Evolutionary conservation across 2,888 invertebrate species (phyloP).

Genomic region (Dendrolimus houi): DNA sequence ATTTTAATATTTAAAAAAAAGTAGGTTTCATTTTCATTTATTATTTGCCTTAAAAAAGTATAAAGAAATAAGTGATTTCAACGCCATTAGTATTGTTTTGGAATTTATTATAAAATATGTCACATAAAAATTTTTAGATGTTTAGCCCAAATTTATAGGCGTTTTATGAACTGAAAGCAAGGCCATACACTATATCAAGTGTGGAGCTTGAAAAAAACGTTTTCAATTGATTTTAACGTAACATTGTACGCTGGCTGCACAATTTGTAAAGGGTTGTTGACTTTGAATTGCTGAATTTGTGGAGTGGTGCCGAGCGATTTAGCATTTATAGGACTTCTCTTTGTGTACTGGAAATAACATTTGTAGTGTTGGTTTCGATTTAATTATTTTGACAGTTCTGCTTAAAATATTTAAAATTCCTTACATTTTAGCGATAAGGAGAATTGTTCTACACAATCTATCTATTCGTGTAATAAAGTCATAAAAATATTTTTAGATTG

Average conservation of each 20-base stretch:
- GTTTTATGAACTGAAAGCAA: too few relatives aligned
- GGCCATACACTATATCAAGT: slow-evolving; percentile 11
- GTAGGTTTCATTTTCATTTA: too few relatives aligned
- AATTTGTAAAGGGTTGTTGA: neutral
- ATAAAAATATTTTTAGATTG: neutral
- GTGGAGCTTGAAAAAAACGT: slow-evolving; percentile 27
- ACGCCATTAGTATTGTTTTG: too few relatives aligned
- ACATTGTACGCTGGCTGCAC: slow-evolving; percentile 3
- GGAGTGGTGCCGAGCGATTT: neutral
- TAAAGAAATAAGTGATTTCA: too few relatives aligned
- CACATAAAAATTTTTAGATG: too few relatives aligned
- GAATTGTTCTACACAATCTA: too few relatives aligned
- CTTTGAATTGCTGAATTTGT: neutral
- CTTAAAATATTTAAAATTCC: too few relatives aligned
- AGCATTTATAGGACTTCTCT: neutral
- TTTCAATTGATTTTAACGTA: slow-evolving; percentile 22
- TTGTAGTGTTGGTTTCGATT: neutral
- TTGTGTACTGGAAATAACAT: neutral
- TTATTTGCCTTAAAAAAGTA: too few relatives aligned
- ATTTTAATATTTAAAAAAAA: too few relatives aligned
- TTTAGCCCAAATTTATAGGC: too few relatives aligned
- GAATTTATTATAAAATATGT: too few relatives aligned
- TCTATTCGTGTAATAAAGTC: neutral
- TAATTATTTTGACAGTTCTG: neutral
- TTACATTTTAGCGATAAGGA: too few relatives aligned